These are phyloP conservation scores for Drosophila seguyi DNA, from an alignment of 1,140 invertebrate genomes.

Conservation along the genomic window DNA sequence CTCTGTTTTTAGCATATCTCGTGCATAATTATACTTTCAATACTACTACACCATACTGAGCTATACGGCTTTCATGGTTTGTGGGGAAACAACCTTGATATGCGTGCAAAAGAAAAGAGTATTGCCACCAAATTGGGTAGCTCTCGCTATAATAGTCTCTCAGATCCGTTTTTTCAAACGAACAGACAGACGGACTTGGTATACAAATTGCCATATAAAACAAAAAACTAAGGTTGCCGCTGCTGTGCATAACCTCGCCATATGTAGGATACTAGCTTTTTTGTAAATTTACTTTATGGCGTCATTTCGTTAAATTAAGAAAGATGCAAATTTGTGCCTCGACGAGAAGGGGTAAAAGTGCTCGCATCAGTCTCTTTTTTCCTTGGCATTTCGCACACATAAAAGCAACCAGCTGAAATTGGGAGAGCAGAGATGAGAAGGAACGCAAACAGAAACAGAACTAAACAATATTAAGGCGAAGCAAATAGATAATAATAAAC, in stretches of 20 bases:
- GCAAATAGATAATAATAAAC: conserved; percentile 41
- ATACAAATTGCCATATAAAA: conserved; percentile 31
- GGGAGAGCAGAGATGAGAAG: conserved; percentile 11
- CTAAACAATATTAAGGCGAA: conserved; percentile 28
- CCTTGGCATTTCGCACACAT: conserved; percentile 5
- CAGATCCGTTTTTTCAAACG: neutral
- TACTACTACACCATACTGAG: neutral
- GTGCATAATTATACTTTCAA: neutral
- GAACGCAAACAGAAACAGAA: conserved; percentile 24
- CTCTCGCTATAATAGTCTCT: neutral
- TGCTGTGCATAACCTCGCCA: conserved; percentile 40
- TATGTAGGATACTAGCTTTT: conserved; percentile 31
- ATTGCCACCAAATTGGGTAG: neutral
- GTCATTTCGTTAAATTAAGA: conserved; percentile 48
- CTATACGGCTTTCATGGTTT: neutral
- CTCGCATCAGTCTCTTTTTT: conserved; percentile 23
- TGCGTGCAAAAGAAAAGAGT: neutral
- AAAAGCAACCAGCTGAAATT: conserved; percentile 18
- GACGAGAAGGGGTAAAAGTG: conserved; percentile 1
- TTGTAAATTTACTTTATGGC: conserved; percentile 27
- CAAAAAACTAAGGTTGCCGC: conserved; percentile 19
- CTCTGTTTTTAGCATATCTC: too few relatives aligned
- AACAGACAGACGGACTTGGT: neutral
- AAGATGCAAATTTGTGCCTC: conserved; percentile 43
- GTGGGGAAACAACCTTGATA: neutral